Evolutionary conservation across 1,140 invertebrate species (phyloP).

Genomic region (Antheraea pernyi): DNA sequence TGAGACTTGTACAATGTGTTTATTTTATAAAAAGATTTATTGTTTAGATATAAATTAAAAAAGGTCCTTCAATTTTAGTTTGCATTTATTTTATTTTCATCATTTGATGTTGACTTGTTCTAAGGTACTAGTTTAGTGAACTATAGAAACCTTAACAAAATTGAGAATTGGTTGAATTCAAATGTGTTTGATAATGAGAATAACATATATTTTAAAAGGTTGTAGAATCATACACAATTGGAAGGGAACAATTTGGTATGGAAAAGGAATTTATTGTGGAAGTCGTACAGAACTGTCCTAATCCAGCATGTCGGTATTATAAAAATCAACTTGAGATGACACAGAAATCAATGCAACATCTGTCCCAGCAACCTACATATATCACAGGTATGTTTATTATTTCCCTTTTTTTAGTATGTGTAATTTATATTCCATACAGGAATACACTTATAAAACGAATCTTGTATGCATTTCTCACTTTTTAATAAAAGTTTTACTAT

Average conservation of each 20-base stretch:
- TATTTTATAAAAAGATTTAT: too few relatives aligned
- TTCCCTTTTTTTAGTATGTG: background rate
- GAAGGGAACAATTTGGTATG: constrained; percentile 92
- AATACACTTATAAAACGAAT: too few relatives aligned
- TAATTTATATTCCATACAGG: too few relatives aligned
- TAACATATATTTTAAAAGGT: constrained; percentile 68
- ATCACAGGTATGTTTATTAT: constrained; percentile 59
- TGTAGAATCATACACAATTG: constrained; percentile 92
- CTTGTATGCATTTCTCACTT: too few relatives aligned
- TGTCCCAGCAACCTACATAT: constrained; percentile 77
- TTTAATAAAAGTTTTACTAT: too few relatives aligned
- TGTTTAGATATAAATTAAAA: too few relatives aligned
- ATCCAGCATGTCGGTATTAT: constrained; percentile 91
- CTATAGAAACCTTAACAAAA: too few relatives aligned
- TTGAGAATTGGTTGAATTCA: background rate
- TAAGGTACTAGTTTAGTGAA: too few relatives aligned
- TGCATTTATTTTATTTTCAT: too few relatives aligned
- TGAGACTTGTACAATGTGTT: too few relatives aligned
- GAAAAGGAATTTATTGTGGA: constrained; percentile 93
- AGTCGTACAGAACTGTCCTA: constrained; percentile 92
- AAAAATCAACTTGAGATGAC: constrained; percentile 90
- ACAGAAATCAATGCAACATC: constrained; percentile 77
- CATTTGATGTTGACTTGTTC: too few relatives aligned
- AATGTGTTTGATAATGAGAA: background rate
- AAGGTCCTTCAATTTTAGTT: too few relatives aligned